Conservation (phyloP, 2,113 vertebrate species). For the Ochotona curzoniae region DNA sequence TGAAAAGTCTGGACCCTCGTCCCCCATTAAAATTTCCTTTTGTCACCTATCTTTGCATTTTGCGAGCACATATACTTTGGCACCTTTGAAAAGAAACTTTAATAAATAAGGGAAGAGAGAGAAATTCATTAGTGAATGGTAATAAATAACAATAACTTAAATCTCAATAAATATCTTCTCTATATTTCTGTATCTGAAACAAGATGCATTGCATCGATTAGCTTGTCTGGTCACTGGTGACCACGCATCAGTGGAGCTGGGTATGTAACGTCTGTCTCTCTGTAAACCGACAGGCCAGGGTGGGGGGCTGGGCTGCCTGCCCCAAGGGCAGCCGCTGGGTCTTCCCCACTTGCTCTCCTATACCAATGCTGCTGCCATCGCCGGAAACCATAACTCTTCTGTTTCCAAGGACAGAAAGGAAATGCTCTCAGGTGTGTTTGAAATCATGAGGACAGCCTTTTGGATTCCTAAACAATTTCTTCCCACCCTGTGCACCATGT, state of each 20-base stretch:
- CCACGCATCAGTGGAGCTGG: constrained; percentile 86
- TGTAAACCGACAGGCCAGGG: constrained; percentile 87
- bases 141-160: constrained; percentile 99
- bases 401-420: constrained; percentile 65
- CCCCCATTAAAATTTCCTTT: constrained; percentile 84
- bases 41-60: constrained; percentile 83
- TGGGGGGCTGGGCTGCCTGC: constrained; percentile 1
- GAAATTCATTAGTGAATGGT: constrained; percentile 93
- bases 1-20: constrained; percentile 84
- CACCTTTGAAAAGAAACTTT: constrained; percentile 92
- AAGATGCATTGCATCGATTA: constrained; percentile 92
- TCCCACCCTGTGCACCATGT: constrained; percentile 45
- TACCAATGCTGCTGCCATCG: constrained; percentile 79
- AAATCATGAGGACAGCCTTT: constrained; percentile 60
- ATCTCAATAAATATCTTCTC: constrained; percentile 99
- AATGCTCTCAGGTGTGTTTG: constrained; percentile 67
- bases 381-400: constrained; percentile 83
- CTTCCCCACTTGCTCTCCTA: constrained; percentile 73
- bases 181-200: constrained; percentile 92
- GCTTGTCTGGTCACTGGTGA: constrained; percentile 88
- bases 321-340: constrained; percentile 45
- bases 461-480: constrained; percentile 69
- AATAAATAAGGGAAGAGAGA: constrained; percentile 94
- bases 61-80: constrained; percentile 90
- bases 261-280: constrained; percentile 85